Evolutionary conservation across 2,888 invertebrate species (phyloP), one percentile per base, ranked within the genome.

Genomic region (Branchipolynoe longqiensis): DNA sequence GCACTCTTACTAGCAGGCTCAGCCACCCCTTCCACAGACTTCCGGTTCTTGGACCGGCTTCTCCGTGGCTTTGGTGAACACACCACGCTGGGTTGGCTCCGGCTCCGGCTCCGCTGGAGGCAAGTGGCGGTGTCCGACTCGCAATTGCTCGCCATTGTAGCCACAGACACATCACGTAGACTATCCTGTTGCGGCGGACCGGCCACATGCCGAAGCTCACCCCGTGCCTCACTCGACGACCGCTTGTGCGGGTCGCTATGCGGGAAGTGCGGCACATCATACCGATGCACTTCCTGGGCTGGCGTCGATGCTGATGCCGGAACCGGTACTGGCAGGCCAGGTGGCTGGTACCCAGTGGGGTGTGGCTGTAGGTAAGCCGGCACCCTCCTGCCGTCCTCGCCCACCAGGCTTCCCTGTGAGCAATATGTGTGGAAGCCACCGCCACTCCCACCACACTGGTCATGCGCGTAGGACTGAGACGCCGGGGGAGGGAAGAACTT

Each of bases 311-410:
- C 41, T 6, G 25, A 31, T 4, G 4, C n/a, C 6, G 2, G 31
- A 12, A 48, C 48, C 62, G 25, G 62, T n/a, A n/a, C n/a, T n/a
- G n/a, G n/a, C n/a, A n/a, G n/a, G n/a, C n/a, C n/a, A 62, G 62
- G 62, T 25, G 25, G n/a, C 6, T 14, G 25, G 48, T 78, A 78
- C 2, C 78, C 78, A 12, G 78, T 78, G 25, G 78, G 78, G 18
- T 78, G 78, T 2, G 78, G 78, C 41, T 41, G 48, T 12, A 48
- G 78, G 78, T 78, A 78, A 12, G 78, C 78, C 8, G 78, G 78
- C 12, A 78, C 54, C 4, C 78, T 1, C 28, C 78, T 78, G 48
- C 78, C 78, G n/a, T 40, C 8, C 25, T 73, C 73, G 28, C 48
- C 48, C 41, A 54, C 14, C 18, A 25, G 41, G 25, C 31, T 41